phyloP scores from a whole-genome alignment of 2,797 vertebrate species.

The Selene dorsalis region DNA sequence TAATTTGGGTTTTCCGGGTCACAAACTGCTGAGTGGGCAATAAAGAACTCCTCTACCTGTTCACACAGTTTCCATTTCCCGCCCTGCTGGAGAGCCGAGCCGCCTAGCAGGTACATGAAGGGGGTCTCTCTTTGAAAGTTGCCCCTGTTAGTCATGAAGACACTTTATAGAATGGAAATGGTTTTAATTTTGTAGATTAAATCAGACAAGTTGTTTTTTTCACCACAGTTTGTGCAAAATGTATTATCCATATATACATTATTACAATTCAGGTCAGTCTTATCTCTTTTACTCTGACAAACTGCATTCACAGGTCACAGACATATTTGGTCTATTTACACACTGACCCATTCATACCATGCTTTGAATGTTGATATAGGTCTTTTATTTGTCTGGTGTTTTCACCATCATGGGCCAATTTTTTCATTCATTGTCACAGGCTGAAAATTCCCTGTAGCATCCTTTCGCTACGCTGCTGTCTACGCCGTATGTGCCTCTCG shows the following conservation, averaged over 20 bases:
- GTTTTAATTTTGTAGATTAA: constrained; percentile 59
- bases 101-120: constrained; percentile 71
- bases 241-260: too few species aligned
- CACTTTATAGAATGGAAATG: constrained; percentile 60
- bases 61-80: constrained; percentile 76
- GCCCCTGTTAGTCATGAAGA: constrained; percentile 55
- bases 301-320: background rate
- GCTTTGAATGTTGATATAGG: background rate
- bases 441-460: constrained; percentile 43
- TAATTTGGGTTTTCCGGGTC: constrained; percentile 86
- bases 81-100: constrained; percentile 69
- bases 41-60: constrained; percentile 83
- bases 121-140: constrained; percentile 71
- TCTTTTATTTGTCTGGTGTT: background rate
- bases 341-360: background rate
- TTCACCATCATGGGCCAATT: background rate
- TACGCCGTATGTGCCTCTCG: constrained; percentile 9
- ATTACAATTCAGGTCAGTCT: background rate
- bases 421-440: constrained; percentile 20
- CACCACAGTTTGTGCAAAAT: too few species aligned
- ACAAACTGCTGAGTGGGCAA: constrained; percentile 85
- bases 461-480: constrained; percentile 7
- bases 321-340: constrained; percentile 3
- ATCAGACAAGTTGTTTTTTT: constrained; percentile 31
- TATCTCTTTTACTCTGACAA: constrained; percentile 9